phyloP scores from a whole-genome alignment of 2,797 vertebrate species.

The Argya squamiceps region DNA sequence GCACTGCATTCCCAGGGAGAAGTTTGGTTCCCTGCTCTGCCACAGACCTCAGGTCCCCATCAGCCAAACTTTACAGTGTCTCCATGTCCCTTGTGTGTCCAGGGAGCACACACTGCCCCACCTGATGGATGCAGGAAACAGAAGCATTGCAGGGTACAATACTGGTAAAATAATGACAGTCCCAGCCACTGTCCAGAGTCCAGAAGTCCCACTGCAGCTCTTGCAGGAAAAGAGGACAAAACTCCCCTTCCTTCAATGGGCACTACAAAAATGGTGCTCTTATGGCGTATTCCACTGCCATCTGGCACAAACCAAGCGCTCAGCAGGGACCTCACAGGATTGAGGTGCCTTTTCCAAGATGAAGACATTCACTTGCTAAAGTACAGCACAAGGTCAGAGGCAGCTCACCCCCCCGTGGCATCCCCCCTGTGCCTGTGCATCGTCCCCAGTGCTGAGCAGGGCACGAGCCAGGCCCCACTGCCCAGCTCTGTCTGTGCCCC shows the following conservation, averaged over 20 bases:
- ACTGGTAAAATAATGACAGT: neutral
- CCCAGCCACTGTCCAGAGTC: neutral
- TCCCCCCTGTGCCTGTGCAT: neutral
- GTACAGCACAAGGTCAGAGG: accelerated
- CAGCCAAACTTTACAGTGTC: accelerated
- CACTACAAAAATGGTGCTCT: neutral
- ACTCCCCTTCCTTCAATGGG: neutral
- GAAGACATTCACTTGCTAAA: neutral
- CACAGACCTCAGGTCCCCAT: neutral
- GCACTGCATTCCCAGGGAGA: neutral
- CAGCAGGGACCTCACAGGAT: neutral
- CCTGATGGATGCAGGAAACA: accelerated
- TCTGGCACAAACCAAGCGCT: neutral
- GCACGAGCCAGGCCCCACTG: accelerated
- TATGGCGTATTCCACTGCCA: neutral
- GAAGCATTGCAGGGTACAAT: neutral
- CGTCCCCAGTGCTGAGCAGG: accelerated
- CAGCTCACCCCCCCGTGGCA: neutral
- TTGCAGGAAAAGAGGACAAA: neutral
- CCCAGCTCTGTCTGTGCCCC: accelerated
- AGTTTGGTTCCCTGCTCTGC: neutral
- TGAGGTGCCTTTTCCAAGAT: neutral
- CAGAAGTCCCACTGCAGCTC: neutral
- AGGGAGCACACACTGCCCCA: accelerated
- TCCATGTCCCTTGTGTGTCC: accelerated